Conservation (phyloP, 92 coral and sea anemone species). For the Epizoanthus stellaris region DNA sequence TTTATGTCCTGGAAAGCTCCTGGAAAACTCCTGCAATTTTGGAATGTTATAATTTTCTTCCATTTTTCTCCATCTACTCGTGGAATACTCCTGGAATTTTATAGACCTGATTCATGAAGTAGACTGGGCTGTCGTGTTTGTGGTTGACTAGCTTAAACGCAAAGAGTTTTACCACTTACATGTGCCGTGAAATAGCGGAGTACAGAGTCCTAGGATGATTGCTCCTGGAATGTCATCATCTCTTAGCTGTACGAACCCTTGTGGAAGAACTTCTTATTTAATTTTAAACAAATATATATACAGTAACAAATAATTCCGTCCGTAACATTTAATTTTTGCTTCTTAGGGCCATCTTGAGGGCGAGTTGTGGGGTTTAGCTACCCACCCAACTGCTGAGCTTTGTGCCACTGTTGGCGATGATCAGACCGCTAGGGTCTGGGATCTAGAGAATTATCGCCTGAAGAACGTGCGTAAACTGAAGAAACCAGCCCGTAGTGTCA, state of each 20-base stretch:
- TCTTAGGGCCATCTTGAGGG: slow-evolving; percentile 95
- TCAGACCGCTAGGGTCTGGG: slow-evolving; percentile 95
- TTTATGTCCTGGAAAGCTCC: not conserved
- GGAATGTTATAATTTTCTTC: too few relatives aligned
- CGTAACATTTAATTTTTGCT: not conserved
- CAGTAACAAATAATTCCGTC: not conserved
- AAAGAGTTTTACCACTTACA: too few relatives aligned
- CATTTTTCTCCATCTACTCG: too few relatives aligned
- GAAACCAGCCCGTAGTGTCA: slow-evolving; percentile 90
- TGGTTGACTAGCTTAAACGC: too few relatives aligned
- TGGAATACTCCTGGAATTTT: too few relatives aligned
- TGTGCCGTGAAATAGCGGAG: not conserved
- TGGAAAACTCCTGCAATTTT: not conserved
- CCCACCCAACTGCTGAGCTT: slow-evolving; percentile 86
- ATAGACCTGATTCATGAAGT: too few relatives aligned
- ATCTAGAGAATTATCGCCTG: slow-evolving; percentile 76
- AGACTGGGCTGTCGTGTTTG: too few relatives aligned
- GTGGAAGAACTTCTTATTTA: not conserved
- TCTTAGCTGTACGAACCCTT: not conserved
- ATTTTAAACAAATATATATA: not conserved
- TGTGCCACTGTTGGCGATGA: slow-evolving; percentile 97
- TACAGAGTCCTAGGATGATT: too few relatives aligned
- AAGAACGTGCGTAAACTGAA: slow-evolving; percentile 90
- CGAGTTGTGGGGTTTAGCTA: slow-evolving; percentile 96
- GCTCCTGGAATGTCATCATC: not conserved